A percentile compares a stretch with the other conserved stretches of the same genome.
phyloP scores from a whole-genome alignment of 2,797 vertebrate species.

The Epinephelus malabaricus region DNA sequence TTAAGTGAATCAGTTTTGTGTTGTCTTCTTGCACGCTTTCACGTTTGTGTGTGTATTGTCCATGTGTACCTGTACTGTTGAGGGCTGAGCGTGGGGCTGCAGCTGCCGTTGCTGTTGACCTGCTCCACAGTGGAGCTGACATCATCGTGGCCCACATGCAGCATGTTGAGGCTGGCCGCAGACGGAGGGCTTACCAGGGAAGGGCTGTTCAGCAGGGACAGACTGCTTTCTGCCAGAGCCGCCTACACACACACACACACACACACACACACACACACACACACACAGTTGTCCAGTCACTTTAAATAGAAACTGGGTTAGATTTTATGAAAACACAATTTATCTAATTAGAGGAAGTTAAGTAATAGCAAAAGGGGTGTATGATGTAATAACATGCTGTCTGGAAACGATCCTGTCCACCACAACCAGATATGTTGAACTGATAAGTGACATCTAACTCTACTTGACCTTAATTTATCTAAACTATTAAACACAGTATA shows the following conservation, averaged over 20 bases:
- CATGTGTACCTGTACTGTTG: constrained; percentile 93
- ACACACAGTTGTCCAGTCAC: constrained; percentile 6
- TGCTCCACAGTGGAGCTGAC: constrained; percentile 97
- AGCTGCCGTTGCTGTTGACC: constrained; percentile 98
- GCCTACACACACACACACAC: constrained; percentile 82
- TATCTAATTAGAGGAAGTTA: background rate
- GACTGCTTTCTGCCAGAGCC: constrained; percentile 96
- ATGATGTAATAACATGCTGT: background rate
- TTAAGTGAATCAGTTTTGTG: background rate
- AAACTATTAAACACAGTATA: background rate
- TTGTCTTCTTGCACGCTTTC: too few species aligned
- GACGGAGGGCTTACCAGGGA: constrained; percentile 91
- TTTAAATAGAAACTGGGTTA: constrained; percentile 4
- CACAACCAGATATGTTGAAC: background rate
- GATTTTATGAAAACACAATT: background rate
- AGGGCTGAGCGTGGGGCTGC: constrained; percentile 96
- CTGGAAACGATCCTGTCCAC: background rate
- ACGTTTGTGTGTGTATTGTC: background rate
- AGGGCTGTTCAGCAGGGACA: constrained; percentile 95
- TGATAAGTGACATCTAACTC: background rate
- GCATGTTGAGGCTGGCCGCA: constrained; percentile 92
- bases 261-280: constrained; percentile 21
- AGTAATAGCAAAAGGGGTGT: background rate
- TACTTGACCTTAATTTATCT: background rate
- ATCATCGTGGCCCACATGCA: constrained; percentile 96